Evolutionary conservation across 2,113 vertebrate species (phyloP), one percentile per base, ranked within the genome.

Genomic region (Psittacula cyanocephala): DNA sequence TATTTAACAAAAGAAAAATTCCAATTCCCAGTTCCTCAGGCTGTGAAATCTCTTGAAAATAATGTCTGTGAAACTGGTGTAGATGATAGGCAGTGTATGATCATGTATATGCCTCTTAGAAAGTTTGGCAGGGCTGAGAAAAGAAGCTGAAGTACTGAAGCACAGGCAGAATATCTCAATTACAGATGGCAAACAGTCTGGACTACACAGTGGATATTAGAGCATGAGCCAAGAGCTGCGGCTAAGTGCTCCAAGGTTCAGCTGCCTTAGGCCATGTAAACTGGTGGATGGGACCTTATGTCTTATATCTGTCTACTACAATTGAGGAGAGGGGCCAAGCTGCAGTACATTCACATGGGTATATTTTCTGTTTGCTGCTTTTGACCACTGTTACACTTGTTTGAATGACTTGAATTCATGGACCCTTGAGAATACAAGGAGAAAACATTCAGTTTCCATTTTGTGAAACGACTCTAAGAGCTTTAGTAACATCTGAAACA

Each of bases 121-220:
- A 81, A 20, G 49, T 29, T 57, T 78, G 25, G 9, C 44, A 53
- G 31, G 23, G 9, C 8, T 78, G n/a, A 62, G 50, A 37, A 75
- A 81, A 78, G n/a, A 63, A 17, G 10, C 60, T 46, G 50, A 75
- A 88, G 18, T 27, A 17, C 24, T 3, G 7, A n/a, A 19, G 8
- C 5, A 71, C 4, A 37, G 41, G 14, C 12, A 65, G 68, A 74
- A 62, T 9, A 13, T 19, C 24, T 53, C 22, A 57, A 1, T 52
- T 53, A 17, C 9, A 67, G 43, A 24, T 11, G 41, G 8, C 17
- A 88, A 47, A 41, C 3, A 18, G 23, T 22, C 44, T 80, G 44
- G 18, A 33, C 24, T 44, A 37, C 0, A 0, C 3, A 31, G n/a
- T 29, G 29, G 68, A 5, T 14, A 9, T 9, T 10, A 31, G 5